Base-by-base conservation (phyloP, 2,113 vertebrate species). In the Phrynocephalus versicolor region DNA sequence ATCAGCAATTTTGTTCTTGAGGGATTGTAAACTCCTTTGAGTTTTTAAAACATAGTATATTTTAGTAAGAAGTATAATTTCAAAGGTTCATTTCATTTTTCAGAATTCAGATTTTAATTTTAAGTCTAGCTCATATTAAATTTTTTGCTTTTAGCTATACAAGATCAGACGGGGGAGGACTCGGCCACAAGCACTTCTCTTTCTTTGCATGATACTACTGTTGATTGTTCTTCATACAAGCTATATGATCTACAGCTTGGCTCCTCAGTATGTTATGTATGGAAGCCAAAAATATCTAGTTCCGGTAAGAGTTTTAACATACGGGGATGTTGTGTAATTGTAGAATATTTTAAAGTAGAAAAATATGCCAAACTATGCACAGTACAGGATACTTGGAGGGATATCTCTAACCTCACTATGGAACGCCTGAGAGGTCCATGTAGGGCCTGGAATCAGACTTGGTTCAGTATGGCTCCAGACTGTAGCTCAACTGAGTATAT, bases 191-290 rank as follows among this genome's bases (percentile, higher is more conserved):
- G 98, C 98, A 10, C 98, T 99, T 33, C 93, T 99, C 30, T 99
- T 99, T 94, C 98, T 99, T 80, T 99, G 99, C 87, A 98, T 99
- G 98, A 99, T 99, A 92, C 97, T 99, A 51, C 96, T 99, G 27
- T 93, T 99, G 88, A 99, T 99, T 86, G 98, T 99, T 83, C 98
- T 99, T 83, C 98, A 99, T 94, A 98, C 97, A 78, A 99, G 97
- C 93, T 99, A 99, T 91, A 98, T 99, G 98, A 99, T 99, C 92
- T 99, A 99, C 92, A 99, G 98, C 89, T 97, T 99, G 71, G 98
- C 99, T 4, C 98, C 99, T 6, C 98, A 99, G 75, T 99, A 99
- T 67, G 98, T 99, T 86, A 99, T 99, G 98, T 99, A 98, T 78
- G 98, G 99, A 94, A 99, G 98, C 94, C 99, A 99, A 94, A 99